phyloP scores from a whole-genome alignment of 2,888 invertebrate genomes.

The Ligdia adustata region DNA sequence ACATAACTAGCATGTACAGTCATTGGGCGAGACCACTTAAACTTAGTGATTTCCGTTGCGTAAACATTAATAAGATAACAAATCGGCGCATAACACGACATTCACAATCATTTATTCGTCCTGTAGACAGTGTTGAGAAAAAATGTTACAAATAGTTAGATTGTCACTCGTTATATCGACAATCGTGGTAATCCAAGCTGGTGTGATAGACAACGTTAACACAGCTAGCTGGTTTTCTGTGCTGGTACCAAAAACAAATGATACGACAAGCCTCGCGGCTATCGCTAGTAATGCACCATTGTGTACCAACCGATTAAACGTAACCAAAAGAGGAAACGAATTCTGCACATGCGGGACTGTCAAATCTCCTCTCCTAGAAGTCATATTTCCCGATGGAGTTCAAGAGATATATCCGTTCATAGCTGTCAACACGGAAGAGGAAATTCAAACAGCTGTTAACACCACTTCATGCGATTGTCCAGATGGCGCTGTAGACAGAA shows the following conservation, averaged over 20 bases:
- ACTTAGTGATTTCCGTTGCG: background rate
- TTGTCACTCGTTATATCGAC: background rate
- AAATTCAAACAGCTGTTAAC: background rate
- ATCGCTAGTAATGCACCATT: background rate
- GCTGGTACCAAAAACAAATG: background rate
- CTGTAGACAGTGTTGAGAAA: too few species aligned
- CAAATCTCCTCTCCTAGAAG: background rate
- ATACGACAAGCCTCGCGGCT: background rate
- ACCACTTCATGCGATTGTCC: background rate
- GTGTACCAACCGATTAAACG: background rate
- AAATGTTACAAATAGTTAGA: background rate
- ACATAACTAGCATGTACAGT: too few species aligned
- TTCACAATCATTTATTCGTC: too few species aligned
- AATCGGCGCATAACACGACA: too few species aligned
- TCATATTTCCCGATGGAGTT: background rate
- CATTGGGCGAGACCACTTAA: too few species aligned
- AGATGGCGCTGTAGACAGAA: background rate
- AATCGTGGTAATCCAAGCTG: background rate
- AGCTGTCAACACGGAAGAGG: background rate
- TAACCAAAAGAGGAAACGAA: background rate
- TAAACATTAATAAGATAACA: background rate
- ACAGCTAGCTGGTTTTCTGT: background rate
- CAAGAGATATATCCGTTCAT: slow-evolving; percentile 1
- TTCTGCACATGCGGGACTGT: background rate
- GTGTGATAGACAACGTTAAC: background rate